A percentile compares a stretch with the other conserved stretches of the same genome.
Conservation (phyloP, 2,113 vertebrate species). For the Gasterosteus nipponicus region DNA sequence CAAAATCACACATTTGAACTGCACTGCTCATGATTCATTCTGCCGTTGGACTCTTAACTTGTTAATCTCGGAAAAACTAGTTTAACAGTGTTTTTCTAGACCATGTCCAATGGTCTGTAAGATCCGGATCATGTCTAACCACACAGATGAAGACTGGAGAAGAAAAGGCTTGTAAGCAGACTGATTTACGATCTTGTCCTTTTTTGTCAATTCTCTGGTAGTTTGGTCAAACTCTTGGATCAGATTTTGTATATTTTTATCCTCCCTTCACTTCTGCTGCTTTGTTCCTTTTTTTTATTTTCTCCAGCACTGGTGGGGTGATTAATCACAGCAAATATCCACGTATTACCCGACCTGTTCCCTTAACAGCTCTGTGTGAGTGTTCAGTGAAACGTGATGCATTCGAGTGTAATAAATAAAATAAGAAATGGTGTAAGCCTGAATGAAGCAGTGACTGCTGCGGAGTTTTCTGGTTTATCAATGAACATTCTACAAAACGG, state of each 20-base stretch:
- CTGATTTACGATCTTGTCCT: not conserved
- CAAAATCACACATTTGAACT: not conserved
- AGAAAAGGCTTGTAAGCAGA: not conserved
- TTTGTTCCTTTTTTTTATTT: not conserved
- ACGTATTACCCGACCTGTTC: not conserved
- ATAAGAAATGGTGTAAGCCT: not conserved
- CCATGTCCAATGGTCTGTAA: not conserved
- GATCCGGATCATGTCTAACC: not conserved
- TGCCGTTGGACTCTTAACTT: not conserved
- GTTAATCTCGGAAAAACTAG: not conserved
- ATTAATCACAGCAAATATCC: slow-evolving; percentile 19
- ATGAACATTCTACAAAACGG: not conserved
- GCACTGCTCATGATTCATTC: not conserved
- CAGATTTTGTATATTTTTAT: not conserved
- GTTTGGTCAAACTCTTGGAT: not conserved
- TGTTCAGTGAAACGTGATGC: not conserved
- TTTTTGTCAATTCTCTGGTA: not conserved
- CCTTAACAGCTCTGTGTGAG: not conserved
- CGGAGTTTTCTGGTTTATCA: not conserved
- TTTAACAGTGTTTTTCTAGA: not conserved
- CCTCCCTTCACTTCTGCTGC: not conserved
- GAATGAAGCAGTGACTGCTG: not conserved
- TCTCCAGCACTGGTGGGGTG: not conserved
- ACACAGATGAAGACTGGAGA: not conserved
- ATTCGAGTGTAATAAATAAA: too few species aligned